Percentiles rank a stretch among this genome's conserved stretches.
These are phyloP conservation scores for Platycnemis pennipes DNA, from an alignment of 2,888 invertebrate species.

Conservation along the genomic window DNA sequence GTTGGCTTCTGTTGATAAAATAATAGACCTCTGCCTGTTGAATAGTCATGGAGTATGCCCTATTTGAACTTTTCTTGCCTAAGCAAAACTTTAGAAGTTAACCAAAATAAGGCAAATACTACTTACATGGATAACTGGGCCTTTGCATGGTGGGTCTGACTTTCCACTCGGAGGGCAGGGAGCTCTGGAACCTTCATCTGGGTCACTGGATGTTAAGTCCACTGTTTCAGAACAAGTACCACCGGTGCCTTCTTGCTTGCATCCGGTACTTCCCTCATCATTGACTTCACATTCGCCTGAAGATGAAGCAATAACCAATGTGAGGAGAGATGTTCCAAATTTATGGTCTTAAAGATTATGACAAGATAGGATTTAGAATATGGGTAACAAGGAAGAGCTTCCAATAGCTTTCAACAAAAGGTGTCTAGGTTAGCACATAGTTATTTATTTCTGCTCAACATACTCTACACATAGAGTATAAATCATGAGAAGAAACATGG, in stretches of 20 bases:
- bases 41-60: no score
- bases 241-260: slow-evolving; percentile 40
- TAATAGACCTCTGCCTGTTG: no score
- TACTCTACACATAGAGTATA: no score
- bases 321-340: neutral
- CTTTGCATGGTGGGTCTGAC: slow-evolving; percentile 23
- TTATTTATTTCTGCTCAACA: no score
- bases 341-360: neutral
- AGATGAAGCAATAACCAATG: neutral
- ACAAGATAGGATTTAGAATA: neutral
- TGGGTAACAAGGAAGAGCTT: neutral
- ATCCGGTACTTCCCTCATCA: slow-evolving; percentile 12
- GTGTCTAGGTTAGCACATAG: no score
- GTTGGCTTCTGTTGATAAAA: no score
- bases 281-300: slow-evolving; percentile 29
- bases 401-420: no score
- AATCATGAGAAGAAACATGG: no score
- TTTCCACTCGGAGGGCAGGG: slow-evolving; percentile 41
- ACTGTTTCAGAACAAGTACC: neutral
- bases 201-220: slow-evolving; percentile 1
- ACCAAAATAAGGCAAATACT: no score
- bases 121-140: slow-evolving; percentile 58
- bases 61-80: no score
- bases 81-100: no score
- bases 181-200: slow-evolving; percentile 24